phyloP scores from a whole-genome alignment of 1,140 invertebrate species.

The Tetragonula clypearis region DNA sequence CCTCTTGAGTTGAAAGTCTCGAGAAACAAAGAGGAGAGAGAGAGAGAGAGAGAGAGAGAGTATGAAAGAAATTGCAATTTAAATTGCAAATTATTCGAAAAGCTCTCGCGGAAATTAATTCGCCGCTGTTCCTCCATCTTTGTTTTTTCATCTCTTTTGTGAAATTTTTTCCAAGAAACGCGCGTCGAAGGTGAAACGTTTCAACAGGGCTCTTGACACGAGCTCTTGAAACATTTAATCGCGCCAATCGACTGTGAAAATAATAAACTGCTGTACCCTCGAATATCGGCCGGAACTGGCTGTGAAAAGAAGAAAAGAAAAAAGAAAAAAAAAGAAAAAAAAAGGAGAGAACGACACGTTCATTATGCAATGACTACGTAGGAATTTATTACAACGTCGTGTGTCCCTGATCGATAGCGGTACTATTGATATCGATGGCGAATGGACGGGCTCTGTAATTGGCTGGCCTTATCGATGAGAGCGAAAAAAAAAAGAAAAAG shows the following conservation, averaged over 20 bases:
- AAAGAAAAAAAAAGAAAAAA: too few relatives aligned
- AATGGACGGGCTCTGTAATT: not conserved
- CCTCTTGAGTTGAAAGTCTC: not conserved
- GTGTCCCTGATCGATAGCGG: constrained; percentile 45
- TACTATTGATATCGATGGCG: constrained; percentile 21
- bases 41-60: too few relatives aligned
- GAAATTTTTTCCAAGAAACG: too few relatives aligned
- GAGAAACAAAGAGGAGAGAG: not conserved
- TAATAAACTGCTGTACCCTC: not conserved
- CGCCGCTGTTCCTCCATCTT: too few relatives aligned
- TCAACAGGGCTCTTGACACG: too few relatives aligned
- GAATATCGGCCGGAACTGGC: constrained; percentile 16
- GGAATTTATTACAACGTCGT: constrained; percentile 28
- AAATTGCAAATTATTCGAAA: too few relatives aligned
- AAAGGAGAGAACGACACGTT: not conserved
- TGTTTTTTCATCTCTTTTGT: too few relatives aligned
- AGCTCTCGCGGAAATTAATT: too few relatives aligned
- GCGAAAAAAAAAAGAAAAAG: not conserved
- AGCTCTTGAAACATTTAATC: constrained; percentile 9
- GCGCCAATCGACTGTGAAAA: not conserved
- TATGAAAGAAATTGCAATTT: not conserved
- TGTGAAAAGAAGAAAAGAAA: too few relatives aligned
- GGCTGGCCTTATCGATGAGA: not conserved
- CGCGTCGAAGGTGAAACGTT: too few relatives aligned
- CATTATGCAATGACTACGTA: not conserved